These are phyloP conservation scores for Peucedramus taeniatus DNA, from an alignment of 2,113 vertebrate species.

Conservation along the genomic window DNA sequence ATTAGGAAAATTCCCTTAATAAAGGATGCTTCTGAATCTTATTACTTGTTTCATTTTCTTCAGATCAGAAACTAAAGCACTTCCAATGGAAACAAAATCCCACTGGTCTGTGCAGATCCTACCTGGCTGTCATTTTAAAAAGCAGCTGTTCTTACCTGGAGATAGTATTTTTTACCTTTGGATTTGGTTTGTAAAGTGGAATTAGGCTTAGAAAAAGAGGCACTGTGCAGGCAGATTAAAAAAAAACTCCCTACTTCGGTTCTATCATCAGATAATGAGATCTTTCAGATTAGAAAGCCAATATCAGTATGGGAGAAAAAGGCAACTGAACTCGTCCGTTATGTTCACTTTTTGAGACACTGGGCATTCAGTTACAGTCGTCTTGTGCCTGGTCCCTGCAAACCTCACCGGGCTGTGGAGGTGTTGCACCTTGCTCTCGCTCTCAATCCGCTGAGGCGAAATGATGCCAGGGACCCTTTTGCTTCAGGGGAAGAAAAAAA, in stretches of 20 bases:
- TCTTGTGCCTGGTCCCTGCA: neutral
- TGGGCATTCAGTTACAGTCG: neutral
- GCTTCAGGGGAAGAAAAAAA: too few relatives aligned
- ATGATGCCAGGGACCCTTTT: rapidly evolving
- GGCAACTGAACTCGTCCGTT: neutral
- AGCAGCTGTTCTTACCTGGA: neutral
- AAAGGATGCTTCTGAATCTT: neutral
- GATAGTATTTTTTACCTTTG: neutral
- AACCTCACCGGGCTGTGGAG: neutral
- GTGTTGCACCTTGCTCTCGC: rapidly evolving
- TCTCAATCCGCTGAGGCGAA: neutral
- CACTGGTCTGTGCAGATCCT: neutral
- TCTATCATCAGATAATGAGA: constrained; percentile 14
- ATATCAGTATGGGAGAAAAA: neutral
- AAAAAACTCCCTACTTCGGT: neutral
- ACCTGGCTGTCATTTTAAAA: neutral
- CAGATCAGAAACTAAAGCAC: neutral
- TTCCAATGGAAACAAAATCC: neutral
- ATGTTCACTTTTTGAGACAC: neutral
- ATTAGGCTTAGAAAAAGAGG: neutral
- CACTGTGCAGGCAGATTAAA: neutral
- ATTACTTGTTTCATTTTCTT: neutral
- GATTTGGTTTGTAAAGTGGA: neutral
- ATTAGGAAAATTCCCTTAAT: neutral
- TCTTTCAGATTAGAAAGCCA: constrained; percentile 28